Conservation (phyloP, 2,797 vertebrate species). For the Aselliscus stoliczkanus region DNA sequence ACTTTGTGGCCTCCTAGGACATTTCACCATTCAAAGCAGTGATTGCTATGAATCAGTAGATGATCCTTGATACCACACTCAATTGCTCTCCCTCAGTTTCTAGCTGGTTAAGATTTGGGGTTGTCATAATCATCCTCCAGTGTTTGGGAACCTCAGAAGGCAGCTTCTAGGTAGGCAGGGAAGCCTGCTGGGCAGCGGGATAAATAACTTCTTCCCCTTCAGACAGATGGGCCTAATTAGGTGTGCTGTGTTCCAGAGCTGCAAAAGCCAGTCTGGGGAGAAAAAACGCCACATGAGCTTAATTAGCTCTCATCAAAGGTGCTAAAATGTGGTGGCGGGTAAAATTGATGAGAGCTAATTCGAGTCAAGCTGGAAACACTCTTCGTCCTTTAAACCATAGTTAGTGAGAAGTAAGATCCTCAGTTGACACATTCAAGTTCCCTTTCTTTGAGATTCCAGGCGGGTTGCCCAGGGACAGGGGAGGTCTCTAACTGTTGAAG, state of each 20-base stretch:
- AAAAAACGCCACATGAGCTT: slow-evolving; percentile 62
- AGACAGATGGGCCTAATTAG: slow-evolving; percentile 80
- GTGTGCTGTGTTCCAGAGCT: slow-evolving; percentile 56
- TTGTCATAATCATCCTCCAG: background rate
- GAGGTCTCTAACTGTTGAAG: background rate
- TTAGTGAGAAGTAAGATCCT: slow-evolving; percentile 42
- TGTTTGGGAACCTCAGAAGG: slow-evolving; percentile 47
- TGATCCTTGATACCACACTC: too few relatives aligned
- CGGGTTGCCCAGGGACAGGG: background rate
- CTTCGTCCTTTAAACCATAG: slow-evolving; percentile 48
- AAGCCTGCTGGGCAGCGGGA: slow-evolving; percentile 15
- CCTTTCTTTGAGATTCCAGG: slow-evolving; percentile 9
- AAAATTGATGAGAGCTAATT: slow-evolving; percentile 71
- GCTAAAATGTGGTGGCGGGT: slow-evolving; percentile 54
- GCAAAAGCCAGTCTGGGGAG: slow-evolving; percentile 61
- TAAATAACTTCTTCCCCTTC: slow-evolving; percentile 65
- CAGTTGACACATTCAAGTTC: background rate
- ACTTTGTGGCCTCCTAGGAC: background rate
- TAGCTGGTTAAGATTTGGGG: slow-evolving; percentile 23
- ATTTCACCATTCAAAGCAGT: background rate
- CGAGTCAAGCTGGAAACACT: slow-evolving; percentile 51
- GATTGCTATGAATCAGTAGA: background rate
- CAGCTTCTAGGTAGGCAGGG: slow-evolving; percentile 56
- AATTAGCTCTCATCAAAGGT: slow-evolving; percentile 81
- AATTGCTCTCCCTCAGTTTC: background rate